Evolutionary conservation across 2,797 vertebrate genomes (phyloP).

Genomic region (Tokudaia tokunoshimensis): DNA sequence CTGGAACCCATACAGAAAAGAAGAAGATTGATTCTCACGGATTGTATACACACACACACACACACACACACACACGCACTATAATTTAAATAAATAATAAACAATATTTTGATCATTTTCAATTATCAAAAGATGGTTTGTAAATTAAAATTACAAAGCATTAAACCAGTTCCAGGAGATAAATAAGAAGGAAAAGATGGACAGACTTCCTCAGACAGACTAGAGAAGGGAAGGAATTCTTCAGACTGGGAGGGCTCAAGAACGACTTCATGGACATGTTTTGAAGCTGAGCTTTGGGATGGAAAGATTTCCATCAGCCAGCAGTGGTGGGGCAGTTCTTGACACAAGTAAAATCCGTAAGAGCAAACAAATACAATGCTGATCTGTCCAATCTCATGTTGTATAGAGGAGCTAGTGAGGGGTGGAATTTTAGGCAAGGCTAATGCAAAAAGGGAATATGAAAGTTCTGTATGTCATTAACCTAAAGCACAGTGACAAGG

Average conservation of each 20-base stretch:
- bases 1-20: too few species aligned
- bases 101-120: not conserved
- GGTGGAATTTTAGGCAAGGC: not conserved
- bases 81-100: not conserved
- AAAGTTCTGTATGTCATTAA: constrained; percentile 10
- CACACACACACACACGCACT: not conserved
- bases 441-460: not conserved
- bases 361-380: not conserved
- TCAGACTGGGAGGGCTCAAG: not conserved
- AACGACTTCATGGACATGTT: not conserved
- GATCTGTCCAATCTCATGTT: not conserved
- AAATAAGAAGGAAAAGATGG: constrained; percentile 40
- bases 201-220: not conserved
- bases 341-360: not conserved
- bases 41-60: not conserved
- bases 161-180: constrained; percentile 34
- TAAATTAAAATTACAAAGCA: constrained; percentile 43
- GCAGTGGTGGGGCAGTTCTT: not conserved
- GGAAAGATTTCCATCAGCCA: not conserved
- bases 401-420: not conserved
- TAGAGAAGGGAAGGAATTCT: not conserved
- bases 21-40: not conserved
- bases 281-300: constrained; percentile 6
- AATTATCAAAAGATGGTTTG: constrained; percentile 9
- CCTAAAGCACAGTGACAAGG: not conserved